Evolutionary conservation across 1,140 invertebrate species (phyloP).

Genomic region (Phthorimaea operculella): DNA sequence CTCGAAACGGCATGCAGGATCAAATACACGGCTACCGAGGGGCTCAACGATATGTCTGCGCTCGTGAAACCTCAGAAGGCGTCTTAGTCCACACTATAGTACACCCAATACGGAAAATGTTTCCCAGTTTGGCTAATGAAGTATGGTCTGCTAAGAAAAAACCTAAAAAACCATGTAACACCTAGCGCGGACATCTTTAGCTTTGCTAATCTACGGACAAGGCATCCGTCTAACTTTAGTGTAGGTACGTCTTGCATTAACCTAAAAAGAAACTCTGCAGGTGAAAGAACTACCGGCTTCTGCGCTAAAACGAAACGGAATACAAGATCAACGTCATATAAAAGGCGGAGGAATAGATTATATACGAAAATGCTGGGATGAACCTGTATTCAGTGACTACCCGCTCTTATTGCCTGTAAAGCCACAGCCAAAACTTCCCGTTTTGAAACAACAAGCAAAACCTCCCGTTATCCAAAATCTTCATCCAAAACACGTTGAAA

Average conservation of each 20-base stretch:
- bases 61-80: constrained; percentile 13
- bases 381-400: constrained; percentile 33
- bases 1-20: constrained; percentile 55
- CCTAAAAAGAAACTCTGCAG: constrained; percentile 22
- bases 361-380: constrained; percentile 46
- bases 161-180: constrained; percentile 28
- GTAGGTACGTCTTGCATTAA: too few species aligned
- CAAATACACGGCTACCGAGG: constrained; percentile 55
- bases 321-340: constrained; percentile 52
- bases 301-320: constrained; percentile 51
- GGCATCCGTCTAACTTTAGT: too few species aligned
- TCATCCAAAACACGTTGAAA: neutral
- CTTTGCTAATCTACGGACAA: neutral
- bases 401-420: constrained; percentile 39
- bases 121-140: constrained; percentile 42
- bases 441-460: constrained; percentile 1
- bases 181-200: too few species aligned
- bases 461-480: constrained; percentile 7
- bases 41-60: constrained; percentile 41
- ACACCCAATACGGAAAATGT: constrained; percentile 39
- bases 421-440: constrained; percentile 47
- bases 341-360: constrained; percentile 49
- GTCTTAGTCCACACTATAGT: constrained; percentile 35
- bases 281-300: constrained; percentile 45
- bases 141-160: constrained; percentile 36